Base-by-base conservation (phyloP, 2,113 vertebrate genomes). In the Rhinichthys klamathensis region DNA sequence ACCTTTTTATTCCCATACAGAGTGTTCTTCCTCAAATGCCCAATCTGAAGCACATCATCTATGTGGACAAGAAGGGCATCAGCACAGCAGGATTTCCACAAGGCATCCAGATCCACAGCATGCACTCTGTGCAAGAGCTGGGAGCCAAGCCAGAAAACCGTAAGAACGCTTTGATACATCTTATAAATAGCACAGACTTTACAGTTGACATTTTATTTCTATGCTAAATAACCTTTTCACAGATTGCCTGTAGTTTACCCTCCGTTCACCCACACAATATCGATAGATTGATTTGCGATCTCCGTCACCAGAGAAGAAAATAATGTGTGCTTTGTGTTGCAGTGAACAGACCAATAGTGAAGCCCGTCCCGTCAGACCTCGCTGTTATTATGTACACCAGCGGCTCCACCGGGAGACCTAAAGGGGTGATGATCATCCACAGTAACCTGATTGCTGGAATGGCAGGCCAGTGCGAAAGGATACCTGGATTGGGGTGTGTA, bases 361-460 rank as follows among this genome's bases (percentile, higher is more conserved):
- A 93, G 91, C 98, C 98, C 12, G 76, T 89, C 84, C 95, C 97
- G 11, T 94, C 96, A 0, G 98, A 99, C 90, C 86, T 98, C 89
- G 98, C 98, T 25, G 94, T 99, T 67, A 95, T 99, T 16, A 99
- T 99, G 98, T 99, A 99, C 86, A 99, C 98, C 87, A 99, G 98
- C 6, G 98, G 98, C 25, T 99, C 98, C n/a, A 99, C 98, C 1
- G 98, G 97, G 51, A 93, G 92, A 82, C 98, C 98, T 46, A 99
- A 99, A 92, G 98, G 98, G 89, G 98, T 99, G 89, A 96, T 98
- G 96, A 99, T 99, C 90, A 86, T 95, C 82, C 98, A 99, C 84
- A 96, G 97, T 85, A 99, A 99, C 90, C 82, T 99, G 35, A 97
- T 98, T 84, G 96, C 96, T 25, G 98, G 98, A 76, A 99, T 99